These are phyloP conservation scores for Cyclargus thomasi DNA, from an alignment of 1,140 invertebrate genomes.

Conservation along the genomic window DNA sequence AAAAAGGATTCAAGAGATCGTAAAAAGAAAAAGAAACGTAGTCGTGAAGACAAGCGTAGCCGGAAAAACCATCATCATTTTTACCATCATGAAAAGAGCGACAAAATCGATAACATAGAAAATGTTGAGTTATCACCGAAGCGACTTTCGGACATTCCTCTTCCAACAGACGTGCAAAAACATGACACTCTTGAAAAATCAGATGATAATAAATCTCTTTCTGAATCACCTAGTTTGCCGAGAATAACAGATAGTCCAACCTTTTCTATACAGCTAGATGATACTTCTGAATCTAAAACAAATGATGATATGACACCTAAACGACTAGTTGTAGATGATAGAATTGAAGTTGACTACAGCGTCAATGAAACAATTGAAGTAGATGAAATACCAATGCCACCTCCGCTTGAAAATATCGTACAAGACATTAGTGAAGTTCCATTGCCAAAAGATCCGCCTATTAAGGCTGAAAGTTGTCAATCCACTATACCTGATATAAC, in stretches of 20 bases:
- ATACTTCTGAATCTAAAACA: constrained; percentile 34
- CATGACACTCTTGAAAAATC: constrained; percentile 38
- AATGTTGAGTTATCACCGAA: constrained; percentile 44
- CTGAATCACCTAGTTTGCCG: constrained; percentile 66
- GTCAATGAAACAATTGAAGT: constrained; percentile 47
- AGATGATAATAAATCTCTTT: constrained; percentile 44
- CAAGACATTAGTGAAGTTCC: constrained; percentile 61
- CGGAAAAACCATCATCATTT: constrained; percentile 81
- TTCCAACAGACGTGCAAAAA: constrained; percentile 49
- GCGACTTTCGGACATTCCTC: constrained; percentile 52
- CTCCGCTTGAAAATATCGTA: constrained; percentile 51
- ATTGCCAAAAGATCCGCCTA: constrained; percentile 47
- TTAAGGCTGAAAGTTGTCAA: constrained; percentile 23
- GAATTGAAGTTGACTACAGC: constrained; percentile 37
- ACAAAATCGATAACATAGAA: constrained; percentile 42
- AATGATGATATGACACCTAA: constrained; percentile 35
- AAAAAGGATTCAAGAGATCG: constrained; percentile 83
- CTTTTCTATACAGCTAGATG: constrained; percentile 33
- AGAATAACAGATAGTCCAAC: constrained; percentile 67
- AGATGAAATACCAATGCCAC: constrained; percentile 59
- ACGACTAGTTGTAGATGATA: constrained; percentile 36
- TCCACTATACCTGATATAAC: constrained; percentile 9
- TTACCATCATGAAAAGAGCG: constrained; percentile 71
- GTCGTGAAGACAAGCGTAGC: constrained; percentile 83
- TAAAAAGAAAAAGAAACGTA: constrained; percentile 89